Base-by-base conservation (phyloP, 2,113 vertebrate genomes). In the Chamaetylas fuelleborni region DNA sequence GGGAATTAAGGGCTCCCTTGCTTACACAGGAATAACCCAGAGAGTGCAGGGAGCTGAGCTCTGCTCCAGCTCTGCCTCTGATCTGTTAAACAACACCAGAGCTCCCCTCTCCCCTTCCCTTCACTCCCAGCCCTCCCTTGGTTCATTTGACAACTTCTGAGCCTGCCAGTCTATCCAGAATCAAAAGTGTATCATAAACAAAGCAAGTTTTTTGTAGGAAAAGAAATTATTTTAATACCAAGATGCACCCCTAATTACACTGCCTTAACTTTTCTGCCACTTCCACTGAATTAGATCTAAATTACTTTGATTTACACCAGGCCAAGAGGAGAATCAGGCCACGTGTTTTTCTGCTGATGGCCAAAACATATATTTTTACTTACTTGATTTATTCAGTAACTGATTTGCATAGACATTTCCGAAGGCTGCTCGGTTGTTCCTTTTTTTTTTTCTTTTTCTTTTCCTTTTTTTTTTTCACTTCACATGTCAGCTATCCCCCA, bases 401-500 rank as follows among this genome's bases (percentile, higher is more conserved):
- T 85, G 34, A 94, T 91, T 96, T 95, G 82, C 93, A 96, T 95
- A 95, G 65, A 45, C 29, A 77, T 95, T 94, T 89, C 94, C 73
- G 25, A 45, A 84, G 94, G 89, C 74, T 58, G 89, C 50, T 69
- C 17, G 15, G 53, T 38, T 45, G 31, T 5, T 93, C 8, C 40
- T 43, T 18, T 20, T 25, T 5, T 6, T 50, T 50, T 51, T 28
- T 15, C 34, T 14, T 15, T 25, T 5, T 5, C 15, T 50, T 51
- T 51, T 10, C 9, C 15, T 5, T 5, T 51, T 51, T 51, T 56
- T 42, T 80, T 11, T 8, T 12, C 58, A 40, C 33, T 65, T 91
- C 47, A 22, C 29, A 6, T 50, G 20, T 66, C 79, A 92, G 78
- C 87, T 70, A 9, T 24, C 43, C 66, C 85, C 81, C 58, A 24